phyloP scores from a whole-genome alignment of 2,113 vertebrate species.

The Dipodomys stephensi region DNA sequence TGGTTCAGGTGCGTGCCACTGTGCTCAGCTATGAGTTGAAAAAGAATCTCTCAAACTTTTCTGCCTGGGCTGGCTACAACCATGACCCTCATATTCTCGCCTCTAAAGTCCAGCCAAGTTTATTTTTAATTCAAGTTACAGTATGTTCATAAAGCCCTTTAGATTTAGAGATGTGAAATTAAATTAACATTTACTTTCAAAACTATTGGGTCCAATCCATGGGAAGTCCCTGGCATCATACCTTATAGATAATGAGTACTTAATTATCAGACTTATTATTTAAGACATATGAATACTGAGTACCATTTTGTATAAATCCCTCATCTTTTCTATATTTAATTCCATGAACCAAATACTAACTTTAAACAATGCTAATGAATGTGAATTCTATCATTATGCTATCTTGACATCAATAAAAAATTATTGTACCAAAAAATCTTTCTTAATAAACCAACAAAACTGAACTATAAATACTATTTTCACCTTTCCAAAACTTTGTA shows the following conservation, averaged over 20 bases:
- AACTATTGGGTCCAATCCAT: not conserved
- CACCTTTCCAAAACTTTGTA: conserved; percentile 1
- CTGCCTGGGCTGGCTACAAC: too few species aligned
- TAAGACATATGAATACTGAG: not conserved
- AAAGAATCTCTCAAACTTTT: too few species aligned
- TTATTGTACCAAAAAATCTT: conserved; percentile 33
- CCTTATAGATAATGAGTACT: not conserved
- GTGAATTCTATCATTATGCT: not conserved
- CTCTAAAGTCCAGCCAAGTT: not conserved
- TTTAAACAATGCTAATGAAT: not conserved
- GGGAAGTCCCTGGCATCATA: not conserved
- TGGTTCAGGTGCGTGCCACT: too few species aligned
- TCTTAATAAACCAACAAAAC: conserved; percentile 33
- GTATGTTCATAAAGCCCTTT: not conserved
- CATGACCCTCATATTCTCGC: too few species aligned
- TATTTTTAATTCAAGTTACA: conserved; percentile 18
- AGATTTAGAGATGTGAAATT: not conserved
- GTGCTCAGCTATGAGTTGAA: too few species aligned
- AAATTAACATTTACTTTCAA: conserved; percentile 2
- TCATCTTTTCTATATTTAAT: conserved; percentile 1
- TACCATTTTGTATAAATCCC: not conserved
- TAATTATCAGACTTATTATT: not conserved
- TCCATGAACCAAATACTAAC: not conserved
- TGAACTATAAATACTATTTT: conserved; percentile 20
- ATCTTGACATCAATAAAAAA: not conserved